phyloP scores from a whole-genome alignment of 1,140 invertebrate species.

The Odontomachus brunneus region DNA sequence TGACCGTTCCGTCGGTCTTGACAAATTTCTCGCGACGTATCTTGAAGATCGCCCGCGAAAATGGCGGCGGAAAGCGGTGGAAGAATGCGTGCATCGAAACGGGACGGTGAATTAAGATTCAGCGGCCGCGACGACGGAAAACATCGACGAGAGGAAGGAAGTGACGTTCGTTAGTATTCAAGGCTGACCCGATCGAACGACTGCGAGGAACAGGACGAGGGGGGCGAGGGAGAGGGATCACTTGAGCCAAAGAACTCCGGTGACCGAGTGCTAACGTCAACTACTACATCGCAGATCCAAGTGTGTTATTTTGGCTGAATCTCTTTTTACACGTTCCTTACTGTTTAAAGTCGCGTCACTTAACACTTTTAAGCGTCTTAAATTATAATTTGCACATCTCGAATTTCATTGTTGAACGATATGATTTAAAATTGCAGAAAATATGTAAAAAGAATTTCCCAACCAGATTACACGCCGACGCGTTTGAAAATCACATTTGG shows the following conservation, averaged over 20 bases:
- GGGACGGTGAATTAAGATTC: slow-evolving; percentile 78
- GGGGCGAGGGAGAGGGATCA: slow-evolving; percentile 67
- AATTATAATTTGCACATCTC: too few species aligned
- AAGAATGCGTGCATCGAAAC: slow-evolving; percentile 71
- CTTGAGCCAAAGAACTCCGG: slow-evolving; percentile 78
- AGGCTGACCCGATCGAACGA: slow-evolving; percentile 64
- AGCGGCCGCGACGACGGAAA: slow-evolving; percentile 77
- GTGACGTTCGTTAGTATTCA: slow-evolving; percentile 81
- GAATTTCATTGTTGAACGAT: too few species aligned
- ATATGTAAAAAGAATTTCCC: too few species aligned
- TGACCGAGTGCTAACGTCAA: slow-evolving; percentile 74
- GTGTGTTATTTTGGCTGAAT: too few species aligned
- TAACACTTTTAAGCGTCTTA: too few species aligned
- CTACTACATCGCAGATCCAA: too few species aligned
- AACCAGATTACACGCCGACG: too few species aligned
- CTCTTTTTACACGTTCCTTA: too few species aligned
- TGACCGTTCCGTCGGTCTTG: too few species aligned
- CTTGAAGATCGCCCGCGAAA: not conserved
- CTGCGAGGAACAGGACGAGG: not conserved
- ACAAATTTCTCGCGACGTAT: not conserved
- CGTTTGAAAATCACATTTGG: too few species aligned
- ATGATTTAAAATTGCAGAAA: too few species aligned
- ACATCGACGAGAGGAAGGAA: slow-evolving; percentile 82
- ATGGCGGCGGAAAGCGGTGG: not conserved
- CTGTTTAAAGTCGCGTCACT: too few species aligned